Evolutionary conservation across 2,888 invertebrate species (phyloP), one percentile per base, ranked within the genome.

Genomic region (Plebejus melissa): DNA sequence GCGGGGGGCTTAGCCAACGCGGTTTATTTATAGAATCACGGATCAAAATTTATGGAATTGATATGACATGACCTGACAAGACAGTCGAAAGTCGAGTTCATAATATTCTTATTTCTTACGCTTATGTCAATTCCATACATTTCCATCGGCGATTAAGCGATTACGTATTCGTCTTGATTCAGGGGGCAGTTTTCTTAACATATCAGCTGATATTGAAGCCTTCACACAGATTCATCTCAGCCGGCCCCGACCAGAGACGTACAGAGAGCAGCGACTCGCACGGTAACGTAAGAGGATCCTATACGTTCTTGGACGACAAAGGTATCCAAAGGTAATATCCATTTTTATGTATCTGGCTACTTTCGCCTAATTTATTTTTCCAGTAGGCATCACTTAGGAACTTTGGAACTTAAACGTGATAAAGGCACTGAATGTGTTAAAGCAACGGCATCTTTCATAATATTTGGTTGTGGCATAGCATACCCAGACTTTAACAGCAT

Each of bases 241-340:
- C 96, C 7, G 96, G 96, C 1, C 97, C 97, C 0, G 97, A 97
- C 83, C 96, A 96, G 83, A 94, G 96, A 79, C 90, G 97, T 77
- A 95, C 96, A 0, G 97, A 97, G 87, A 95, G 95, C 79, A 96
- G 96, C 78, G 96, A 96, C 79, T 92, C 96, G 0, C 94, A 94
- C 76, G 96, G 96, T 22, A 94, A 96, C 79, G 96, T 96, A 1
- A 90, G 96, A 79, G 97, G 97, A 54, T 96, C 96, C 0, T 97
- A 96, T 89, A 96, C 96, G 0, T 97, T 96, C 84, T 87, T 97
- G 28, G 97, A 97, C 80, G 96, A 97, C 82, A 96, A 96, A 88
- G 96, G 96, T 0, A 95, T 96, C 41, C 96, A 96, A 85, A 95
- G 94, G 94, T 93, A 74, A 41, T 13, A 22, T 57, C 57, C 60